Evolutionary conservation across 2,797 vertebrate species (phyloP).

Genomic region (Heteromormyrus szaboi): DNA sequence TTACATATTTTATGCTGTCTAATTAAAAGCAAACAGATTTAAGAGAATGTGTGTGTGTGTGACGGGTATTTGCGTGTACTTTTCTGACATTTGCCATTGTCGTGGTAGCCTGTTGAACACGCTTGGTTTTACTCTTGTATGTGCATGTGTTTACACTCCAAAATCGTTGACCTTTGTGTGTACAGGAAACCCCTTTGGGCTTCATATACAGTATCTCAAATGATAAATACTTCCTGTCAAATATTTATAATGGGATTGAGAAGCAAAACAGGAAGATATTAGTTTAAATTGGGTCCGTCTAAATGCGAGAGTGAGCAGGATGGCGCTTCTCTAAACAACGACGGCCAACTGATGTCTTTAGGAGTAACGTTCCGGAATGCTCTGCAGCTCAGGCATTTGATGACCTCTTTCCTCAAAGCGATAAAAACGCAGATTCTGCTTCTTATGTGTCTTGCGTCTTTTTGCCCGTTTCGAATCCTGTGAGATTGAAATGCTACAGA

Average conservation of each 20-base stretch:
- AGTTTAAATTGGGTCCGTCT: slow-evolving; percentile 62
- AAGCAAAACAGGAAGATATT: slow-evolving; percentile 64
- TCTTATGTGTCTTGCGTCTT: not conserved
- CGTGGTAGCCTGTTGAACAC: slow-evolving; percentile 37
- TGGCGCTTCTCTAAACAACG: slow-evolving; percentile 3
- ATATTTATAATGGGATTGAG: slow-evolving; percentile 68
- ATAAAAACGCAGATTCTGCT: not conserved
- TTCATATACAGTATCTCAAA: slow-evolving; percentile 63
- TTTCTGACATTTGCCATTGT: slow-evolving; percentile 24
- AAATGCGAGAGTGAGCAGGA: slow-evolving; percentile 48
- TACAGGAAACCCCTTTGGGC: slow-evolving; percentile 63
- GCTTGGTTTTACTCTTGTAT: slow-evolving; percentile 43
- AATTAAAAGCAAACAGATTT: not conserved
- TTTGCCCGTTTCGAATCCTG: not conserved
- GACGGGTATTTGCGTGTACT: not conserved
- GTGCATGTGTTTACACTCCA: slow-evolving; percentile 53
- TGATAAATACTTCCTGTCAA: slow-evolving; percentile 72
- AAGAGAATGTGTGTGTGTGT: too few species aligned
- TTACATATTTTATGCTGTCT: not conserved
- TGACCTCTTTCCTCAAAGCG: not conserved
- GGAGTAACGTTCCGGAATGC: not conserved
- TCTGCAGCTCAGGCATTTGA: not conserved
- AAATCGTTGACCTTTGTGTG: slow-evolving; percentile 64
- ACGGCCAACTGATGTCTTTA: slow-evolving; percentile 3
- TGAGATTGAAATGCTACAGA: not conserved